Evolutionary conservation across 2,797 vertebrate species (phyloP), one percentile per base, ranked within the genome.

Genomic region (Triplophysa yarkandensis): DNA sequence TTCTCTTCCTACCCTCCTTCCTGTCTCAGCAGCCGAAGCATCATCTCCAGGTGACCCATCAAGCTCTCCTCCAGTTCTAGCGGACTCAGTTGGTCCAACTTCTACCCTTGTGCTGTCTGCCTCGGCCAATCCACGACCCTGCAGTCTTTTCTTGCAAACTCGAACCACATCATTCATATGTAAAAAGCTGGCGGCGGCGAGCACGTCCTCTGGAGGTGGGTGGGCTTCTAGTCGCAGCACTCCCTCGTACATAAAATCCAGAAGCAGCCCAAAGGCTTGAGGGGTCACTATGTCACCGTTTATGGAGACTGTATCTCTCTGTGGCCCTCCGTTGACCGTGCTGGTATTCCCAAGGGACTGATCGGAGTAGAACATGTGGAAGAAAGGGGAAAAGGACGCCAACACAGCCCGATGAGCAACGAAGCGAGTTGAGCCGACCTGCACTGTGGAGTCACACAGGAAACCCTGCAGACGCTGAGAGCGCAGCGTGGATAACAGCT

Each of bases 151-250:
- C 87, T 98, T 98, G 77, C 97, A 98, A 32, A 98, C 95, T 79
- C 95, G 93, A 16, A 98, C 96, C 17, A 98, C 94, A 75, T 98
- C 95, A 10, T 98, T 96, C 95, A 98, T 98, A 86, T 98, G 97
- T 78, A 98, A 88, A 86, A 98, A 98, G 71, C 96, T 98, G 34
- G 97, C 97, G 0, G 97, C 96, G 0, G 97, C 96, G 68, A 98
- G 85, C 32, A 98, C 87, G 17, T 98, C 97, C 80, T 98, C 96
- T 9, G 95, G 85, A 0, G 96, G 97, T 0, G 92, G 93, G 28
- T 92, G 89, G 36, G 93, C 88, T 0, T 90, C 89, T 81, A 96
- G 86, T 23, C 88, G 90, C 77, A 98, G 87, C 39, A 94, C 89
- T 5, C 97, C 97, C 72, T 96, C 94, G 61, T 98, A 98, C 88